Conservation (phyloP, 2,797 vertebrate genomes). For the Silurus aristotelis region DNA sequence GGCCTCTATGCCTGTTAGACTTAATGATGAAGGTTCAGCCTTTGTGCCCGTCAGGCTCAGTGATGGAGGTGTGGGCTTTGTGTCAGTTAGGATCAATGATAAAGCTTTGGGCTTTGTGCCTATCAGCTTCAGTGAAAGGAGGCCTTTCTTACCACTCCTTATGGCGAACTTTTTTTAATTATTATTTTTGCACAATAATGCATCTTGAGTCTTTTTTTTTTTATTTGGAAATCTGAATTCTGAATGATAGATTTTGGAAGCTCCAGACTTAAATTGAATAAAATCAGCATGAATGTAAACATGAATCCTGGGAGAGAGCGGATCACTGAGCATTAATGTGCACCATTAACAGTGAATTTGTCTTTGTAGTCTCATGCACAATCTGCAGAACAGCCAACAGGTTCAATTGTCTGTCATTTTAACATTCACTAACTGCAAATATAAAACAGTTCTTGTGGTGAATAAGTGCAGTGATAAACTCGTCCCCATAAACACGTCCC, state of each 20-base stretch:
- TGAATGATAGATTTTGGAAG: neutral
- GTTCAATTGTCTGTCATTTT: slow-evolving; percentile 62
- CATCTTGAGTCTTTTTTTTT: neutral
- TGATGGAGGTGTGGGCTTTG: too few species aligned
- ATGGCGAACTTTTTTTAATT: neutral
- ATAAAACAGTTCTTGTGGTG: neutral
- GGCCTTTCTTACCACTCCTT: neutral
- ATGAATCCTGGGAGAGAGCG: neutral
- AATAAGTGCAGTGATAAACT: neutral
- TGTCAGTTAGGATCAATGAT: neutral
- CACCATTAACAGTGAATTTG: slow-evolving; percentile 73
- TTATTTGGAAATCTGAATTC: neutral
- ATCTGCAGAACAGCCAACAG: neutral
- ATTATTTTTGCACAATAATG: neutral
- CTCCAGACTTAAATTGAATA: neutral
- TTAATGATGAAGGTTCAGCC: neutral
- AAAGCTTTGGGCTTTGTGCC: neutral
- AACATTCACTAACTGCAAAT: slow-evolving; percentile 16
- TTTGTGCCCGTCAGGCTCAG: neutral
- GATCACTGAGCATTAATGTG: slow-evolving; percentile 59
- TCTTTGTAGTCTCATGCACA: slow-evolving; percentile 44
- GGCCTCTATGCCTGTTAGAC: neutral
- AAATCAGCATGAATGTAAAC: too few species aligned
- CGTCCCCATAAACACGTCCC: slow-evolving; percentile 21
- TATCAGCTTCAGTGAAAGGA: neutral